phyloP scores from a whole-genome alignment of 2,113 vertebrate species.

The Neolamprologus variostigma region DNA sequence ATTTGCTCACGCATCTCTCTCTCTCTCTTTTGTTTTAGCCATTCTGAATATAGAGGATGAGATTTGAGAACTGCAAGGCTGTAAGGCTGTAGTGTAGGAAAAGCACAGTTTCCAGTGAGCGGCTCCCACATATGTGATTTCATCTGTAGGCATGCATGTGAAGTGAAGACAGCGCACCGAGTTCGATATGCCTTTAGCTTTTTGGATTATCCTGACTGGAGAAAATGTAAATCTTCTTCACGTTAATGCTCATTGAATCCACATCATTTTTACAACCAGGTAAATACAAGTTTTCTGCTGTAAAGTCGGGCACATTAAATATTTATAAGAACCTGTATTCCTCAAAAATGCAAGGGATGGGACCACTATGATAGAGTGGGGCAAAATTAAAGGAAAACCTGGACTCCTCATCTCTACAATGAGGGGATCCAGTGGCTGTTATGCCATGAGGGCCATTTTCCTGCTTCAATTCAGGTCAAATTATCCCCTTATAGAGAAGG shows the following conservation, averaged over 20 bases:
- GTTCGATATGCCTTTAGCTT: not conserved
- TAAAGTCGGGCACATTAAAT: slow-evolving; percentile 21
- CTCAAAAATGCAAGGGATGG: not conserved
- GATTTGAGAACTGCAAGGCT: not conserved
- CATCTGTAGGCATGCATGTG: not conserved
- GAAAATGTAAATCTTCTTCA: slow-evolving; percentile 7
- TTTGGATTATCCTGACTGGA: slow-evolving; percentile 4
- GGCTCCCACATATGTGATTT: not conserved
- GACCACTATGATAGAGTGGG: not conserved
- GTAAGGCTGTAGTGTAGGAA: not conserved
- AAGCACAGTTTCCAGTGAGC: not conserved
- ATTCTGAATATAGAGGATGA: slow-evolving; percentile 5
- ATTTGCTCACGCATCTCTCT: not conserved
- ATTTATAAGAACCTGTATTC: slow-evolving; percentile 16
- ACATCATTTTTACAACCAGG: slow-evolving; percentile 19
- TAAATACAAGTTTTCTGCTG: slow-evolving; percentile 2
- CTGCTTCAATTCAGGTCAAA: not conserved
- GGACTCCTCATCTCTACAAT: not conserved
- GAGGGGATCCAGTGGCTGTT: not conserved
- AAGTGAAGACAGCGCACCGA: not conserved
- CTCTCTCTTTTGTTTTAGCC: not conserved
- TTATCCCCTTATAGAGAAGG: not conserved
- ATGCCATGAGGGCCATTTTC: not conserved
- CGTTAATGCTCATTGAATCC: slow-evolving; percentile 40
- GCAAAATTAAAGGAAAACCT: not conserved